A percentile compares a stretch with the other conserved stretches of the same genome.
These are phyloP conservation scores for Mesoligia furuncula DNA, from an alignment of 2,888 invertebrate species.

Conservation along the genomic window DNA sequence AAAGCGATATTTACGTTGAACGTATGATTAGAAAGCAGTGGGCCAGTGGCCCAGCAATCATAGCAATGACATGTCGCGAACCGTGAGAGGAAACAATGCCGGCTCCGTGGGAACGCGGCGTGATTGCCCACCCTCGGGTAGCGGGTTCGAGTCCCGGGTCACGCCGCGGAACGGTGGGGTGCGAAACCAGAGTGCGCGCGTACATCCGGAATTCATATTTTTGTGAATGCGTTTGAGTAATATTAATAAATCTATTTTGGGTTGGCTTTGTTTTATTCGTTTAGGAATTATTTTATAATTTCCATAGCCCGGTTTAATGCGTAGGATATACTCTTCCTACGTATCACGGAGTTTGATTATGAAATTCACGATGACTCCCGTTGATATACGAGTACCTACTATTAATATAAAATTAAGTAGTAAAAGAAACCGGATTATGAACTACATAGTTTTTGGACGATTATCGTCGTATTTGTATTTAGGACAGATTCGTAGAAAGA, in stretches of 20 bases:
- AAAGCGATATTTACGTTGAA: slow-evolving; percentile 61
- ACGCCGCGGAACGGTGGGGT: slow-evolving; percentile 85
- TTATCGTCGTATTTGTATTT: neutral
- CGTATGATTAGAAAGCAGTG: slow-evolving; percentile 81
- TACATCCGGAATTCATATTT: slow-evolving; percentile 83
- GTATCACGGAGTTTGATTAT: neutral
- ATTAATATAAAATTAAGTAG: slow-evolving; percentile 1
- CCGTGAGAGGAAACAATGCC: slow-evolving; percentile 86
- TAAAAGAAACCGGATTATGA: neutral
- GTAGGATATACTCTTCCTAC: slow-evolving; percentile 1
- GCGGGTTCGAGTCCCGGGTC: slow-evolving; percentile 81
- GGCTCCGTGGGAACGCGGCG: slow-evolving; percentile 84
- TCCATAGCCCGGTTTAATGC: slow-evolving; percentile 1
- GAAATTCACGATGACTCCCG: neutral
- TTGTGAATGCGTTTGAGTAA: slow-evolving; percentile 68
- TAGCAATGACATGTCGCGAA: slow-evolving; percentile 86
- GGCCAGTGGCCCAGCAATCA: slow-evolving; percentile 78
- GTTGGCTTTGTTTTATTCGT: slow-evolving; percentile 51
- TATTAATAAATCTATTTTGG: slow-evolving; percentile 60
- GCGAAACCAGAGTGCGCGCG: slow-evolving; percentile 80
- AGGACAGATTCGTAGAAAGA: neutral
- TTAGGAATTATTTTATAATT: slow-evolving; percentile 19
- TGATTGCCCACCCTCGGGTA: slow-evolving; percentile 84
- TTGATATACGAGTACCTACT: neutral
- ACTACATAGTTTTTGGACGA: neutral